phyloP scores from a whole-genome alignment of 2,113 vertebrate species.

The Scalopus aquaticus region DNA sequence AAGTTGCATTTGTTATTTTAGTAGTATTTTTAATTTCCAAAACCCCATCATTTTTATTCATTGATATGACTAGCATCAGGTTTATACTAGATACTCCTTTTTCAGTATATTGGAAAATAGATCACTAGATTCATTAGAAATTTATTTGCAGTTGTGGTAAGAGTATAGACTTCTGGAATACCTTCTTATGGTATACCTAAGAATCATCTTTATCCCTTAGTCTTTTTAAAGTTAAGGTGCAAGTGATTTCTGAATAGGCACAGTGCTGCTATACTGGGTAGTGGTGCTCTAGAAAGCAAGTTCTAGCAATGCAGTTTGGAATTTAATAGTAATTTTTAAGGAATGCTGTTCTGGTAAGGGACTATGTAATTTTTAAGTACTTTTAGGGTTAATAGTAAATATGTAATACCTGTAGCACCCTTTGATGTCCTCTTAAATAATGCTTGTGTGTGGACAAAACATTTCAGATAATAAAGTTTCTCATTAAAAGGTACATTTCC shows the following conservation, averaged over 20 bases:
- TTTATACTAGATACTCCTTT: background rate
- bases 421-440: background rate
- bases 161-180: background rate
- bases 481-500: background rate
- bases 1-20: slow-evolving; percentile 2
- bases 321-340: background rate
- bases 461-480: background rate
- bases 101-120: background rate
- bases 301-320: slow-evolving; percentile 15
- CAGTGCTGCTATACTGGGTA: background rate
- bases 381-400: background rate
- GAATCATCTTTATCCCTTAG: background rate
- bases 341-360: background rate
- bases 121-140: background rate
- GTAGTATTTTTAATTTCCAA: background rate
- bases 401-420: background rate
- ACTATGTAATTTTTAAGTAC: background rate
- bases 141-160: background rate
- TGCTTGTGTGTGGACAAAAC: background rate
- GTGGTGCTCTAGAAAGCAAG: slow-evolving; percentile 6
- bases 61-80: background rate
- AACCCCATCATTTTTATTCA: background rate
- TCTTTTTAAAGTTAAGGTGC: background rate
- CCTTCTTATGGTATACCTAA: background rate
- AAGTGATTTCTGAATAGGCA: background rate